Percentiles rank a stretch among this genome's conserved stretches.
These are phyloP conservation scores for Circaetus gallicus DNA, from an alignment of 2,113 vertebrate genomes.

Conservation along the genomic window DNA sequence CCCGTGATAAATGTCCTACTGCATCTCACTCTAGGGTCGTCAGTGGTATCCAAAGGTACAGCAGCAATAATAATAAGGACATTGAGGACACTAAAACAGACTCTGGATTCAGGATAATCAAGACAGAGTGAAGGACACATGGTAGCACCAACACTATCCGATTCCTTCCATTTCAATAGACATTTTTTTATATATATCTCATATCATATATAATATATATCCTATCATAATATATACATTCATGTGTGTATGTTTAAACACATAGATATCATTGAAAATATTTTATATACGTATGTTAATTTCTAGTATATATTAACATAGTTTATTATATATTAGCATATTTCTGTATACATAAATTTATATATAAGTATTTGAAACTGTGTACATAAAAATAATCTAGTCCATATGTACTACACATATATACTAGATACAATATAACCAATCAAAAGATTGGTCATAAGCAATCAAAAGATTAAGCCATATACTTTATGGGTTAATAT, in stretches of 20 bases:
- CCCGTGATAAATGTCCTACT: background rate
- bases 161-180: background rate
- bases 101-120: background rate
- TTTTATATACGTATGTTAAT: background rate
- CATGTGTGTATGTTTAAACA: background rate
- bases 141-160: background rate
- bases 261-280: background rate
- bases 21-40: background rate
- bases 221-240: background rate
- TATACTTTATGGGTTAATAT: background rate
- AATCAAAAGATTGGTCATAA: no score
- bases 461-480: background rate
- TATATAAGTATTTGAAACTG: background rate
- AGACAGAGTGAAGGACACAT: background rate
- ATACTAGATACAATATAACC: no score
- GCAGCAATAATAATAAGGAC: background rate
- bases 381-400: background rate
- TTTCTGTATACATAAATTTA: background rate
- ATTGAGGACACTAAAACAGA: background rate
- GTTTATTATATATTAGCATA: background rate
- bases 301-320: background rate
- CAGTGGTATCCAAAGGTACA: background rate
- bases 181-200: no score
- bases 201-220: background rate
- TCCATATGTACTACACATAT: background rate